Evolutionary conservation across 2,888 invertebrate species (phyloP), one percentile per base, ranked within the genome.

Genomic region (Azorinus chamasolen): DNA sequence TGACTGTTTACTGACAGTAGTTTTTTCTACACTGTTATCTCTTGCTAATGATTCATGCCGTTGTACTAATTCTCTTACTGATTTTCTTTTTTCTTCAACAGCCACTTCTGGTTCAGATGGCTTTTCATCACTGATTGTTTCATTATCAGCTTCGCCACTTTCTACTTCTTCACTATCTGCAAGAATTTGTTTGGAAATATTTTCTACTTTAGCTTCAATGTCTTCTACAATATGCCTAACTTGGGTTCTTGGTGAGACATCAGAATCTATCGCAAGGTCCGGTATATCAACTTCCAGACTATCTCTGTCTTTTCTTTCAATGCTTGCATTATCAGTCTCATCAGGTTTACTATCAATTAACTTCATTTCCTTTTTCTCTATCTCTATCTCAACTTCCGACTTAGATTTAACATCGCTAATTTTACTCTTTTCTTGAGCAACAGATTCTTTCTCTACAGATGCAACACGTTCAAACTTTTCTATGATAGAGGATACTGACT

Each of bases 401-500:
- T 32, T 32, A 6, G 32, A 10, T 32, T 32, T 4, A 32, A 10
- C 4, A 6, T 32, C 32, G 10, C 32, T 58, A 39, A 41, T 18
- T 43, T 41, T 25, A 41, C 14, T 53, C 25, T 32, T 43, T 16
- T 59, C 53, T n/a, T 50, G 22, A 10, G 39, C 37, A 48, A 27
- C 18, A 45, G 41, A n/a, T 46, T 45, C 45, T 22, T 32, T 32
- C 32, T 80, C 78, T 39, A 73, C 27, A 27, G 83, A 79, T 45
- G 71, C 50, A 27, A 78, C 71, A 25, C 75, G 64, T 65, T 87
- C 85, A 81, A 87, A 87, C 80, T 84, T 85, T 69, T 85, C 68
- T 59, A 87, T 83, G 37, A 86, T 84, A 58, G 83, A 79, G 64
- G 87, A 79, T 39, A 87, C 85, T 50, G 83, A 73, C 72, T 83